Conservation (phyloP, 2,113 vertebrate species). For the Aspiorhynchus laticeps region DNA sequence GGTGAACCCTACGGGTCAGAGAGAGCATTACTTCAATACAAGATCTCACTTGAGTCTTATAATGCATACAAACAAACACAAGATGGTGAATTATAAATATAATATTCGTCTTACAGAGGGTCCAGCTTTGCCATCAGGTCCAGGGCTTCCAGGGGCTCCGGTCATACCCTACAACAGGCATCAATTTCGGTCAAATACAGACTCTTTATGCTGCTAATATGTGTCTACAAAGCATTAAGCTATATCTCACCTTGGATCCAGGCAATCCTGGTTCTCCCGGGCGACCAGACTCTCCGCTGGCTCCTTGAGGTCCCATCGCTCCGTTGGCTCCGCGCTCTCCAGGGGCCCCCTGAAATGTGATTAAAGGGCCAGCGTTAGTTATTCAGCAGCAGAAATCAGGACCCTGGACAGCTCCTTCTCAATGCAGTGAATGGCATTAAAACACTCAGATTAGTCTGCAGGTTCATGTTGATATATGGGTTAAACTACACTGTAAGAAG, state of each 20-base stretch:
- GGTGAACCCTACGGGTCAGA: slow-evolving; percentile 76
- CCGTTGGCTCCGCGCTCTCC: slow-evolving; percentile 90
- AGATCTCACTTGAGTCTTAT: not conserved
- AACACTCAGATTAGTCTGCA: too few species aligned
- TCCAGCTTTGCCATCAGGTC: slow-evolving; percentile 92
- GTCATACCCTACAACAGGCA: slow-evolving; percentile 84
- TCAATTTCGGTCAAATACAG: not conserved
- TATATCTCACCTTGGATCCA: slow-evolving; percentile 88
- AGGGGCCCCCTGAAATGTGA: slow-evolving; percentile 79
- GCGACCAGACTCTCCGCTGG: slow-evolving; percentile 89
- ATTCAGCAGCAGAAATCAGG: not conserved
- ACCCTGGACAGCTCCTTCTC: slow-evolving; percentile 50
- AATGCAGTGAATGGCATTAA: not conserved
- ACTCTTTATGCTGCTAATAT: not conserved
- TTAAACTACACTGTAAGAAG: not conserved
- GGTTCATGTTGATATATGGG: not conserved
- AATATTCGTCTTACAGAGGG: slow-evolving; percentile 82
- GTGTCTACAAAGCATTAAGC: not conserved
- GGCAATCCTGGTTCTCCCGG: slow-evolving; percentile 92
- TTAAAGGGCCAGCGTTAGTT: not conserved
- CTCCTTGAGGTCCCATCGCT: slow-evolving; percentile 85
- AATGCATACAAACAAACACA: not conserved
- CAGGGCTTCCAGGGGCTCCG: slow-evolving; percentile 92
- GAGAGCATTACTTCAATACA: not conserved
- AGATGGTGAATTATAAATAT: not conserved